Evolutionary conservation across 2,797 vertebrate species (phyloP).

Genomic region (Mormyrus proboscirostris): DNA sequence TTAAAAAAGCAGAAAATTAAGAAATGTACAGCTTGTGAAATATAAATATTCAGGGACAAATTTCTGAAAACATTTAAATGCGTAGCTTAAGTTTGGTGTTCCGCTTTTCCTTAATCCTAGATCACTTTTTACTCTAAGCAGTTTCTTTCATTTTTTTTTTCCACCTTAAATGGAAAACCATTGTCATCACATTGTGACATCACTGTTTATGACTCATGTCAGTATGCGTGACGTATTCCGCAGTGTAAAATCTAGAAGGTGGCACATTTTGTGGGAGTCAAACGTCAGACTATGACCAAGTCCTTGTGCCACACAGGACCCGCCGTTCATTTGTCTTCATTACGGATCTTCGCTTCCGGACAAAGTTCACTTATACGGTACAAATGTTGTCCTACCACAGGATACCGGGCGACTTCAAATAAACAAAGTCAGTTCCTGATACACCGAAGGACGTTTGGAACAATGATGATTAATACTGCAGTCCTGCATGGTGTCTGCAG

Average conservation of each 20-base stretch:
- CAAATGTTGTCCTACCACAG: not conserved
- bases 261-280: not conserved
- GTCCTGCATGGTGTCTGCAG: not conserved
- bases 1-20: conserved; percentile 40
- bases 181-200: not conserved
- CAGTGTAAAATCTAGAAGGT: not conserved
- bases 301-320: conserved; percentile 11
- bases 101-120: not conserved
- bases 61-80: conserved; percentile 21
- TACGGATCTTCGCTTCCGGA: not conserved
- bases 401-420: not conserved
- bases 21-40: conserved; percentile 37
- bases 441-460: not conserved
- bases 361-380: conserved; percentile 21
- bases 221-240: not conserved
- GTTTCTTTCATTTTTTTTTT: not conserved
- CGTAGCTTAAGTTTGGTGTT: not conserved
- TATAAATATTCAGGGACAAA: conserved; percentile 27
- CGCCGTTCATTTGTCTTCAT: conserved; percentile 29
- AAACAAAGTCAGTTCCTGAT: conserved; percentile 13
- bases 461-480: not conserved
- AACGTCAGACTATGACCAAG: not conserved
- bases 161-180: not conserved
- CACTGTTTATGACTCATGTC: not conserved
- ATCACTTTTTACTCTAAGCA: not conserved